Percentiles rank a stretch among this genome's conserved stretches.
These are phyloP conservation scores for Tarsius wallacei DNA, from an alignment of 2,797 vertebrate genomes.

Conservation along the genomic window DNA sequence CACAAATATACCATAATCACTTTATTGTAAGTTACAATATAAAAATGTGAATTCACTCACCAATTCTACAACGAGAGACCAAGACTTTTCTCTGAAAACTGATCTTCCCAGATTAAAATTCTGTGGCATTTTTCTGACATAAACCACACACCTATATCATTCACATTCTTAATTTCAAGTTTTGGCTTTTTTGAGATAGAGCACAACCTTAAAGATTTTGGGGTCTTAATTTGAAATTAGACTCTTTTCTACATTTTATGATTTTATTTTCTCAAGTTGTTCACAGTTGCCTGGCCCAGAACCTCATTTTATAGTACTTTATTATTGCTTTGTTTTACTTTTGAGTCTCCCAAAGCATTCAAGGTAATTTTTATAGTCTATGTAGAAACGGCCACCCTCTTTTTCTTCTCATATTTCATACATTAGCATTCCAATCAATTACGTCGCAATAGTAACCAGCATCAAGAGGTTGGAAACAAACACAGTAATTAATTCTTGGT, in stretches of 20 bases:
- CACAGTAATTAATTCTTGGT: not conserved
- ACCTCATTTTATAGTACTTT: not conserved
- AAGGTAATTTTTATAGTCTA: not conserved
- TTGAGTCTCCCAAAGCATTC: not conserved
- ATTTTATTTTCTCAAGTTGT: not conserved
- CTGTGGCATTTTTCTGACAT: not conserved
- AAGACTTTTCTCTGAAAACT: not conserved
- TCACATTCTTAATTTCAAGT: accelerated
- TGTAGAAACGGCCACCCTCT: not conserved
- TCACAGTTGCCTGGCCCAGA: not conserved
- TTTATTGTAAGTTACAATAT: not conserved
- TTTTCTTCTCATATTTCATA: not conserved
- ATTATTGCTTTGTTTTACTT: not conserved
- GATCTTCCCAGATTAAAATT: no score
- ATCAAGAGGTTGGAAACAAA: not conserved
- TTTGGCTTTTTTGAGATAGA: not conserved
- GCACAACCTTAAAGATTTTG: not conserved
- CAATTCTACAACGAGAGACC: accelerated
- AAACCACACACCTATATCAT: accelerated
- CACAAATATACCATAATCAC: not conserved
- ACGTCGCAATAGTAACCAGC: not conserved
- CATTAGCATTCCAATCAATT: not conserved
- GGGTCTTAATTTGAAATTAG: accelerated
- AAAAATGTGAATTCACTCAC: not conserved
- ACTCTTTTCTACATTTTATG: no score